Base-by-base conservation (phyloP, 2,113 vertebrate species). In the Cyanoliseus patagonus region DNA sequence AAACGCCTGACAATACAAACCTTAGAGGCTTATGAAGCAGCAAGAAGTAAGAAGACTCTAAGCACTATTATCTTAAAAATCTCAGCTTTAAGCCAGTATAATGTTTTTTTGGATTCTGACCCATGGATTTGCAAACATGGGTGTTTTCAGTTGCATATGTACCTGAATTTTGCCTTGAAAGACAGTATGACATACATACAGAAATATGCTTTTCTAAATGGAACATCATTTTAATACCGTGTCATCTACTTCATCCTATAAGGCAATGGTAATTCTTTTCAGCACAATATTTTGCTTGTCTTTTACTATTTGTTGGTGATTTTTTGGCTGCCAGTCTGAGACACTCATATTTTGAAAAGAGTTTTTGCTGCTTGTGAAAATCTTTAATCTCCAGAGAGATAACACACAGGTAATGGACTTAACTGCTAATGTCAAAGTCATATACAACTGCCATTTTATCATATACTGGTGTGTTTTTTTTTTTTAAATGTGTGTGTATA, bases 361-460 rank as follows among this genome's bases (percentile, higher is more conserved):
- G 16, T 5, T 96, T 90, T 86, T 92, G n/a, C 44, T 83, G 47
- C 64, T 92, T 67, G 25, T 83, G 68, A 91, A 95, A 74, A 52
- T 46, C 35, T 74, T 57, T 22, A 77, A 46, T 47, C 44, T 68
- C 31, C 49, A 74, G 63, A 74, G 18, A 77, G 83, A 55, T 72
- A 90, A 67, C 9, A 61, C 11, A 59, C 20, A 24, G 13, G 25
- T 49, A 59, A 87, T 13, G 11, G 41, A 89, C 28, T 59, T 67
- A 75, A 75, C 27, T 83, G 77, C 31, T 94, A 88, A 80, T 0
- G 1, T 87, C 69, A 55, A 64, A 84, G 28, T 57, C 66, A 44
- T 39, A 35, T 13, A 66, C 44, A 51, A 51, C 35, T 73, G 47
- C 39, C 33, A 62, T 66, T 73, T 76, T 74, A 84, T 63, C 64